Evolutionary conservation across 2,113 vertebrate species (phyloP).

Genomic region (Mohoua ochrocephala): DNA sequence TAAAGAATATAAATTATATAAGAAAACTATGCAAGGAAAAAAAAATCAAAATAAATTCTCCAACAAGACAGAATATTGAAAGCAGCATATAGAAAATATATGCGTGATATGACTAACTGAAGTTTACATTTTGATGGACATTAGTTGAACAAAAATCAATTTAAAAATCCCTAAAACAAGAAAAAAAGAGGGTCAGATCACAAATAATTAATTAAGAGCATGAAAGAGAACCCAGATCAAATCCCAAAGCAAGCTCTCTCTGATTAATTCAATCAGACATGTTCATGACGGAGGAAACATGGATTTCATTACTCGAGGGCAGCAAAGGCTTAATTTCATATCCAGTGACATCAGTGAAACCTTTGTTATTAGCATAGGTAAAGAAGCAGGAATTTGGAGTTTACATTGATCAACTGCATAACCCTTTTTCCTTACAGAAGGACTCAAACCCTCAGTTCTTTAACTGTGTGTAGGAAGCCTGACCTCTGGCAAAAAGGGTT

Average conservation of each 20-base stretch:
- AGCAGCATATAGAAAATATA: background rate
- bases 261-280: conserved; percentile 27
- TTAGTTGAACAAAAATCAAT: background rate
- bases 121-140: background rate
- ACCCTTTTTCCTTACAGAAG: background rate
- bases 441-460: background rate
- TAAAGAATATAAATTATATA: background rate
- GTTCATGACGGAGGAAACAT: background rate
- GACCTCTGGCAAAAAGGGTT: background rate
- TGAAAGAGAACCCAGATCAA: background rate
- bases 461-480: background rate
- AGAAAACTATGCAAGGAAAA: background rate
- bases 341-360: background rate
- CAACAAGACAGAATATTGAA: background rate
- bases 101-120: background rate
- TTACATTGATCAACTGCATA: background rate
- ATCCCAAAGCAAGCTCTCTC: background rate
- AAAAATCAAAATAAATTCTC: background rate
- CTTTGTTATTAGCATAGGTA: background rate
- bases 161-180: background rate
- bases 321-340: conserved; percentile 3
- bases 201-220: conserved; percentile 30
- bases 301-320: background rate
- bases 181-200: background rate
- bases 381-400: background rate